Evolutionary conservation across 2,113 vertebrate species (phyloP).

Genomic region (Vicugna pacos): DNA sequence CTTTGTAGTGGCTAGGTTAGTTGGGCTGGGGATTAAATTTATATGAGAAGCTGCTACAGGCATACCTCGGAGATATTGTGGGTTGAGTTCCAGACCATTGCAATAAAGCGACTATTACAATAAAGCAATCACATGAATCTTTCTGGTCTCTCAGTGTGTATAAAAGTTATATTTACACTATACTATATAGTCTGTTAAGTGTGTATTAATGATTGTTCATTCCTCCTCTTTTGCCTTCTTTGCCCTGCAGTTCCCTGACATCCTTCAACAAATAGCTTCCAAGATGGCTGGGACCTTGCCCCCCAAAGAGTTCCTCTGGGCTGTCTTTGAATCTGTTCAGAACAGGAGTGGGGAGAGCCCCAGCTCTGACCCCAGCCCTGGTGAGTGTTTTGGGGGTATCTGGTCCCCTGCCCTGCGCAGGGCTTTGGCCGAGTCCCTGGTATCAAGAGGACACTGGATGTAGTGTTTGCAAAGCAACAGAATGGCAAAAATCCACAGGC

Average conservation of each 20-base stretch:
- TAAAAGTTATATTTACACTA: neutral
- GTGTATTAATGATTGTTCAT: neutral
- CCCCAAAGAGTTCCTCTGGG: conserved; percentile 83
- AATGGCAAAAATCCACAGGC: neutral
- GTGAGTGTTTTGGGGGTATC: conserved; percentile 78
- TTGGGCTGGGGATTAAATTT: neutral
- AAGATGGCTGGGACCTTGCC: conserved; percentile 47
- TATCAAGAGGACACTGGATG: neutral
- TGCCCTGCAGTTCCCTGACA: conserved; percentile 85
- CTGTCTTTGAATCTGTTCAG: conserved; percentile 84
- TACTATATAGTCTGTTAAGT: neutral
- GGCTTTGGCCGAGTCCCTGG: neutral
- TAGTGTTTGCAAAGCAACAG: neutral
- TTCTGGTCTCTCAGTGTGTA: neutral
- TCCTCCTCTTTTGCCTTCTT: neutral
- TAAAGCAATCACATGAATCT: neutral
- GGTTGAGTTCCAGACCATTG: neutral
- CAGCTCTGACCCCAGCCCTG: conserved; percentile 48
- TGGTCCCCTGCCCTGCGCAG: neutral
- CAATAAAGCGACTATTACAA: neutral
- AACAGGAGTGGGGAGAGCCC: neutral
- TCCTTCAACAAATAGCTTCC: conserved; percentile 84
- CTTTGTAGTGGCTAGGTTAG: neutral
- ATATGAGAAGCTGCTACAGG: neutral
- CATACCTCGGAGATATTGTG: neutral